Conservation (phyloP, 2,113 vertebrate genomes). For the Tamias sibiricus region DNA sequence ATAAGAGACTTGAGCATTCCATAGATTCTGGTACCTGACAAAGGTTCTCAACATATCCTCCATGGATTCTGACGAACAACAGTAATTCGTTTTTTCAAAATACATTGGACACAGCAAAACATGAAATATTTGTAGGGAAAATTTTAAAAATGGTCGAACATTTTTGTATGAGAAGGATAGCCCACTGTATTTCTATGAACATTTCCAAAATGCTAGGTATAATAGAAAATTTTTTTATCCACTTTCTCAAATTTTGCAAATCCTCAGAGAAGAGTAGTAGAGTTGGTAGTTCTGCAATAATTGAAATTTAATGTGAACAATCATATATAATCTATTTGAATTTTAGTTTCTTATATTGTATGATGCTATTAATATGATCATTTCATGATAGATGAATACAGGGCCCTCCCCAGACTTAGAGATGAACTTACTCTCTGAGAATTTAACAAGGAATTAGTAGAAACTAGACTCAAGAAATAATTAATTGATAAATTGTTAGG, state of each 20-base stretch:
- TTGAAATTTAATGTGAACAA: not conserved
- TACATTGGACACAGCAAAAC: rapidly evolving
- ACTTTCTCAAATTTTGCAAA: not conserved
- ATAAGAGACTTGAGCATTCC: not conserved
- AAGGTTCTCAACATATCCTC: not conserved
- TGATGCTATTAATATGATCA: not conserved
- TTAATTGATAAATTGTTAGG: not conserved
- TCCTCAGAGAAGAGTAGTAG: not conserved
- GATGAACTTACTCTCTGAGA: not conserved
- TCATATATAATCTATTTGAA: not conserved
- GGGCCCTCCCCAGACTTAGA: not conserved
- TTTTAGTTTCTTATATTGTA: not conserved
- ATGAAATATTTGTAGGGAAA: not conserved
- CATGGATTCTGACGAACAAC: too few species aligned
- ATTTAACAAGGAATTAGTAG: not conserved
- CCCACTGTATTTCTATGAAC: not conserved
- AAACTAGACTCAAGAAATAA: not conserved
- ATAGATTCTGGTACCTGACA: not conserved
- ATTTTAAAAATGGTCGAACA: not conserved
- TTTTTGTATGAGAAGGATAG: not conserved
- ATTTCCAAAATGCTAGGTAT: not conserved
- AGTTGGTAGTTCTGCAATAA: not conserved
- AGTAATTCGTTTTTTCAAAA: not conserved
- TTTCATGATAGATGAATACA: not conserved
- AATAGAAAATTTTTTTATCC: not conserved